phyloP scores from a whole-genome alignment of 2,113 vertebrate species.

The Catharus minimus region DNA sequence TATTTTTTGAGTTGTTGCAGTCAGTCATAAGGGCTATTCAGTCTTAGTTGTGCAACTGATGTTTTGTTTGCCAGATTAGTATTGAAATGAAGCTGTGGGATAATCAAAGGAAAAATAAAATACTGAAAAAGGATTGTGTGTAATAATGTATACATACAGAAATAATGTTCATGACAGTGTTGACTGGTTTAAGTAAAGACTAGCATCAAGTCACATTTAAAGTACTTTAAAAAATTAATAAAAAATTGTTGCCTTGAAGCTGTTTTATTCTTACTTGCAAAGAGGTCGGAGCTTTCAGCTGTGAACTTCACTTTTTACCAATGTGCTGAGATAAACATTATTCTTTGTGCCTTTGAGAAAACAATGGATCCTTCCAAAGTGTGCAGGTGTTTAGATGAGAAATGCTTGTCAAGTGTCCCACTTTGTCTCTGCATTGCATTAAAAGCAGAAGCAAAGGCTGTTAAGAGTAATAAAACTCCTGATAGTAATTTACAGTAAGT shows the following conservation, averaged over 20 bases:
- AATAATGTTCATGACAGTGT: background rate
- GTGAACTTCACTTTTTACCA: background rate
- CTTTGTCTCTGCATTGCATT: background rate
- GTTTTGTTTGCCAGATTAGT: background rate
- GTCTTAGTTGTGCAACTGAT: background rate
- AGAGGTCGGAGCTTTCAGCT: background rate
- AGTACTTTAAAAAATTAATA: background rate
- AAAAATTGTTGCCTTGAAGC: background rate
- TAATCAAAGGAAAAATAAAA: background rate
- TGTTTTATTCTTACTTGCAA: background rate
- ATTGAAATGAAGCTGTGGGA: background rate
- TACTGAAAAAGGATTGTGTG: background rate
- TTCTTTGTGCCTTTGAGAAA: background rate
- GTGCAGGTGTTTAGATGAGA: background rate
- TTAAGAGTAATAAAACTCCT: background rate
- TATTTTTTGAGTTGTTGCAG: background rate
- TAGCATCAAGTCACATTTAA: background rate
- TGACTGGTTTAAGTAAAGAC: background rate
- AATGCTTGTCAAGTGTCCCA: background rate
- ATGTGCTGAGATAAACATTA: background rate
- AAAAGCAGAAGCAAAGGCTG: background rate
- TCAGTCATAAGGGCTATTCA: background rate
- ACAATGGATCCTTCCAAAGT: background rate
- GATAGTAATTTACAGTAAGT: background rate
- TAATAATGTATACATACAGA: background rate